A percentile compares a stretch with the other conserved stretches of the same genome.
Conservation (phyloP, 2,888 invertebrate species). For the Epinotia bilunana region DNA sequence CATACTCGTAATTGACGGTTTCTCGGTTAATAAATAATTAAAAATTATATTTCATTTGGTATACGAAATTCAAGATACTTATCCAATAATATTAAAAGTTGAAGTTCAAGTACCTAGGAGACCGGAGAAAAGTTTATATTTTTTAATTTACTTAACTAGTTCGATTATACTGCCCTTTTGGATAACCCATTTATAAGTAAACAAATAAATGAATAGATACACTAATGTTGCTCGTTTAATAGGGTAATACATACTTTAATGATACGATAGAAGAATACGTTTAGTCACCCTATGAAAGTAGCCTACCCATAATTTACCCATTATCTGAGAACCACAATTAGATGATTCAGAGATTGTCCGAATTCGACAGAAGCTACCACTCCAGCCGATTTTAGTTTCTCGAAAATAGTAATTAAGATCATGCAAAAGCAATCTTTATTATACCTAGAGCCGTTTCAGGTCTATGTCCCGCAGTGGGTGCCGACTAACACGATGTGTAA, state of each 20-base stretch:
- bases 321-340: constrained; percentile 13
- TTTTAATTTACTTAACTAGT: too few species aligned
- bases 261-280: background rate
- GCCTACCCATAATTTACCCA: background rate
- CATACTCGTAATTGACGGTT: background rate
- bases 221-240: too few species aligned
- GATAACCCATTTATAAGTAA: too few species aligned
- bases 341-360: constrained; percentile 52
- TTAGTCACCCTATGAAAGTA: background rate
- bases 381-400: constrained; percentile 56
- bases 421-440: constrained; percentile 65
- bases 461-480: constrained; percentile 51
- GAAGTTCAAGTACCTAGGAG: too few species aligned
- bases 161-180: too few species aligned
- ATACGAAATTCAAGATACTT: too few species aligned
- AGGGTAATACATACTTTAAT: background rate
- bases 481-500: constrained; percentile 18
- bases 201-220: too few species aligned
- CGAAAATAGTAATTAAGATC: constrained; percentile 72
- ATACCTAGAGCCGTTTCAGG: constrained; percentile 58
- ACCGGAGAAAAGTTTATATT: too few species aligned
- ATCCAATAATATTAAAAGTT: too few species aligned
- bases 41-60: too few species aligned
- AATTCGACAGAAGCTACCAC: constrained; percentile 49
- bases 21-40: background rate